Percentiles rank a stretch among this genome's conserved stretches.
Conservation (phyloP, 2,113 vertebrate species). For the Catharus fuscescens region DNA sequence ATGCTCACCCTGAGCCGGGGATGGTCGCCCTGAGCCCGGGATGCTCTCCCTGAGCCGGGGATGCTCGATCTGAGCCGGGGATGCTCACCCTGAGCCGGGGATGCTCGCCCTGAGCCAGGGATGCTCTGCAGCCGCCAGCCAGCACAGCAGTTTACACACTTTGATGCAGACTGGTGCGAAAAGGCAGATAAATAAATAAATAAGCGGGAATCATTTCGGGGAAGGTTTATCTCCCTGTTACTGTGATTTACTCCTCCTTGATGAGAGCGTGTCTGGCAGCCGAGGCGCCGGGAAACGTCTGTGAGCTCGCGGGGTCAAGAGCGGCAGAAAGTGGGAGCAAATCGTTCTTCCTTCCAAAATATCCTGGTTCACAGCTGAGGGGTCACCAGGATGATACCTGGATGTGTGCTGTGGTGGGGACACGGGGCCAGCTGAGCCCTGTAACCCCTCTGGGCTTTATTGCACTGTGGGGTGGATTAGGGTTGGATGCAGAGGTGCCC, state of each 20-base stretch:
- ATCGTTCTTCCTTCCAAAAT: constrained; percentile 22
- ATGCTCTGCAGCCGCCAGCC: neutral
- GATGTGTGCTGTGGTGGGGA: neutral
- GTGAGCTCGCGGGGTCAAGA: constrained; percentile 7
- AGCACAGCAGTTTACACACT: neutral
- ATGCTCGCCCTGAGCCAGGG: neutral
- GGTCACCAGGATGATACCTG: fast-evolving
- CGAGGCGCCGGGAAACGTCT: neutral
- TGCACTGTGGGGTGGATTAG: neutral
- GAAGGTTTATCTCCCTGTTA: constrained; percentile 64
- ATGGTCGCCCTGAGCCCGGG: neutral
- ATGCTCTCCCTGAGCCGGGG: neutral
- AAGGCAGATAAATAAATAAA: neutral
- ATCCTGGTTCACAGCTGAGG: neutral
- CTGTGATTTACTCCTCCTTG: constrained; percentile 63
- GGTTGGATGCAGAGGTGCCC: neutral
- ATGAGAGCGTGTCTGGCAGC: neutral
- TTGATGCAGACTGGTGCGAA: neutral
- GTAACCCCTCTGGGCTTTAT: fast-evolving
- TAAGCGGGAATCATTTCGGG: neutral
- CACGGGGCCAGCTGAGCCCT: neutral
- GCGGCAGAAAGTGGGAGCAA: neutral
- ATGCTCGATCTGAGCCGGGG: neutral
- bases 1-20: neutral
- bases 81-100: neutral